Evolutionary conservation across 2,888 invertebrate genomes (phyloP).

Genomic region (Limnephilus auricula): DNA sequence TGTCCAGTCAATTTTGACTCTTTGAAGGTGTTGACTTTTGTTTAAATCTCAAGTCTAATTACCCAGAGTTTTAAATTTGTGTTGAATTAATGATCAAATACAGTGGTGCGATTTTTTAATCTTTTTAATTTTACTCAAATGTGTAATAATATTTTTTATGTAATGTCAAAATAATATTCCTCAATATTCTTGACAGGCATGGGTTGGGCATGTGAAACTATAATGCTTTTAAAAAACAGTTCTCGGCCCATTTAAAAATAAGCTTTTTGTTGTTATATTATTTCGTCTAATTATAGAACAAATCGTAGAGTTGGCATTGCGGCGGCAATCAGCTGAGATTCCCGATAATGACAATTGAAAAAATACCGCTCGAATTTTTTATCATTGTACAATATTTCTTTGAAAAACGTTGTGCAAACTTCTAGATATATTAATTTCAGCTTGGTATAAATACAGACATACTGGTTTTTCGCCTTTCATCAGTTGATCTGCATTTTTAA

Average conservation of each 20-base stretch:
- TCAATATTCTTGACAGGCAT: slow-evolving; percentile 17
- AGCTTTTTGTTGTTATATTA: slow-evolving; percentile 56
- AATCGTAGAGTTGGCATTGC: slow-evolving; percentile 53
- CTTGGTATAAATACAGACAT: not conserved
- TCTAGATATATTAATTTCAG: not conserved
- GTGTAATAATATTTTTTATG: not conserved
- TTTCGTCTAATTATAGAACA: slow-evolving; percentile 54
- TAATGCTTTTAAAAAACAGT: not conserved
- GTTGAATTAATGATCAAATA: slow-evolving; percentile 28
- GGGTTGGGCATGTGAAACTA: slow-evolving; percentile 67
- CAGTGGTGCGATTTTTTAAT: slow-evolving; percentile 29
- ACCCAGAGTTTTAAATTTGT: not conserved
- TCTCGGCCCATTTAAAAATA: not conserved
- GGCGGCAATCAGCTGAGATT: slow-evolving; percentile 58
- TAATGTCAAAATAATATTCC: not conserved
- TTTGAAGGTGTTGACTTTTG: slow-evolving; percentile 50
- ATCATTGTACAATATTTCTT: slow-evolving; percentile 36
- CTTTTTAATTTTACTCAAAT: not conserved
- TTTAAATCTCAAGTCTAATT: slow-evolving; percentile 11
- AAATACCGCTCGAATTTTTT: not conserved
- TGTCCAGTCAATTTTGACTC: slow-evolving; percentile 48
- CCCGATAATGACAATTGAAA: slow-evolving; percentile 48
- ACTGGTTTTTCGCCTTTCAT: not conserved
- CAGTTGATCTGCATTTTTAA: not conserved
- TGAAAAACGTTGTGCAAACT: slow-evolving; percentile 5